Evolutionary conservation across 1,140 invertebrate species (phyloP).

Genomic region (Philaenus spumarius): DNA sequence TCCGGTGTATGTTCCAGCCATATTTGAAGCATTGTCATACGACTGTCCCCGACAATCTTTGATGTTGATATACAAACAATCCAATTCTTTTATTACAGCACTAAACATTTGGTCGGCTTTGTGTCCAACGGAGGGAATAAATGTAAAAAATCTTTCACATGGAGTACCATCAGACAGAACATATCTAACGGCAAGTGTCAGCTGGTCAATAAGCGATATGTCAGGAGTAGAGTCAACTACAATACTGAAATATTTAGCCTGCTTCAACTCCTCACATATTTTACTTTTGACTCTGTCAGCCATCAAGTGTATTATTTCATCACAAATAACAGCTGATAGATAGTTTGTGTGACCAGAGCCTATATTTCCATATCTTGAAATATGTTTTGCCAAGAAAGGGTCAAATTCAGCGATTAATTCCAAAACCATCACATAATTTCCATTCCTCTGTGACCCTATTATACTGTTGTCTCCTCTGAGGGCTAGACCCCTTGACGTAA

Average conservation of each 20-base stretch:
- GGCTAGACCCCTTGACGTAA: too few species aligned
- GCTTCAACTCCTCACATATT: neutral
- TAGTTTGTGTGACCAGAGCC: neutral
- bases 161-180: neutral
- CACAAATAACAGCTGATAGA: neutral
- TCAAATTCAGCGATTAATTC: neutral
- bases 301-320: neutral
- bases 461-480: too few species aligned
- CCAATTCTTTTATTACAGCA: neutral
- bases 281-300: neutral
- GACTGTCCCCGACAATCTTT: conserved; percentile 27
- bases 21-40: conserved; percentile 36
- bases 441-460: too few species aligned
- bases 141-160: neutral
- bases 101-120: neutral
- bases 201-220: conserved; percentile 32
- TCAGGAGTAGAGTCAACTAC: conserved; percentile 35
- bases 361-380: neutral
- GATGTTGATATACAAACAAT: neutral
- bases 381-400: too few species aligned
- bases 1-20: conserved; percentile 33
- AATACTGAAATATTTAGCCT: conserved; percentile 16
- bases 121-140: neutral
- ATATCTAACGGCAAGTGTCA: neutral
- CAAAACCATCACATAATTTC: too few species aligned